Conservation (phyloP, 2,797 vertebrate genomes). For the Spheniscus humboldti region DNA sequence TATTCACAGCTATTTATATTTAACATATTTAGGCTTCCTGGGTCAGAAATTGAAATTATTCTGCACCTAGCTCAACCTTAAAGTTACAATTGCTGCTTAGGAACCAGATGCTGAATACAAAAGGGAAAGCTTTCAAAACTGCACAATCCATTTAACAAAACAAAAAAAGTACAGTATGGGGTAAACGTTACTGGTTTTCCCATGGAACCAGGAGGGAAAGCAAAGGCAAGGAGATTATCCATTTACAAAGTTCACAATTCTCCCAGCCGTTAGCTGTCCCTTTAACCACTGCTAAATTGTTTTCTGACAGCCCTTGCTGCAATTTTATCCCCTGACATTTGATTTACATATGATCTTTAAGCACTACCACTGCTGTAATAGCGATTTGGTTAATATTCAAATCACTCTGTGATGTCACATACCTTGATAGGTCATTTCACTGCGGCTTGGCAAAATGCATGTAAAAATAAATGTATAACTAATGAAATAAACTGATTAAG, state of each 20-base stretch:
- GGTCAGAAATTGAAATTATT: constrained; percentile 16
- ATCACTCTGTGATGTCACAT: constrained; percentile 82
- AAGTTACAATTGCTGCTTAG: not conserved
- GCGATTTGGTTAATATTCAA: constrained; percentile 95
- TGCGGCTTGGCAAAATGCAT: constrained; percentile 70
- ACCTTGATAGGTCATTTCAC: constrained; percentile 86
- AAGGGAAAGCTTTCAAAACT: not conserved
- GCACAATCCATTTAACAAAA: not conserved
- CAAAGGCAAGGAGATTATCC: constrained; percentile 60
- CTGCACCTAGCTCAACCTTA: not conserved
- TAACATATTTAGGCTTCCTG: not conserved
- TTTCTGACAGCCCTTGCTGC: constrained; percentile 90
- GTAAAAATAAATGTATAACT: constrained; percentile 89
- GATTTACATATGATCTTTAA: constrained; percentile 99
- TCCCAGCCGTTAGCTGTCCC: constrained; percentile 80
- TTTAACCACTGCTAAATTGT: constrained; percentile 95
- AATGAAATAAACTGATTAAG: constrained; percentile 96
- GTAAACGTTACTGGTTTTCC: not conserved
- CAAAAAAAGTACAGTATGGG: not conserved
- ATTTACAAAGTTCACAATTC: constrained; percentile 79
- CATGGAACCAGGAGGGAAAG: not conserved
- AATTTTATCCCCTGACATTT: constrained; percentile 88
- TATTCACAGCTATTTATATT: constrained; percentile 9
- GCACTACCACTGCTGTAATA: constrained; percentile 81
- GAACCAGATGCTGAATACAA: not conserved